phyloP scores from a whole-genome alignment of 2,113 vertebrate genomes.

The Jacana jacana region DNA sequence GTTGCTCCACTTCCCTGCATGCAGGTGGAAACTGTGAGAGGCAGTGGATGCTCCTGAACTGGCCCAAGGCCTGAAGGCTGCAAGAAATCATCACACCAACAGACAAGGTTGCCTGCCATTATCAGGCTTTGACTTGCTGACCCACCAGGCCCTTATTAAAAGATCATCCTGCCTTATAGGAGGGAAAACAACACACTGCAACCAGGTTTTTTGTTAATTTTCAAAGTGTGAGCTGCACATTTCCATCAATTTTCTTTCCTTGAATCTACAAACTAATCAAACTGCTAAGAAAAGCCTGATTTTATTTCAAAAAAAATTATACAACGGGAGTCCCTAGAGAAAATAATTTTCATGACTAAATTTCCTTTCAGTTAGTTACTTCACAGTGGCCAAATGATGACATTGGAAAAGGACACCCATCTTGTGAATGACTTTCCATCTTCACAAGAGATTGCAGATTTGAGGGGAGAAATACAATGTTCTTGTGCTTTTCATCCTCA shows the following conservation, averaged over 20 bases:
- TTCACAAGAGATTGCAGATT: not conserved
- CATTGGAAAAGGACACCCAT: not conserved
- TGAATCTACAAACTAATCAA: not conserved
- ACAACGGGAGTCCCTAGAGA: not conserved
- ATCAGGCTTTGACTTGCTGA: not conserved
- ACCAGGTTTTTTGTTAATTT: not conserved
- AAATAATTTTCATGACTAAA: not conserved
- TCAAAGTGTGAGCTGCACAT: not conserved
- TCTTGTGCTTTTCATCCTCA: not conserved
- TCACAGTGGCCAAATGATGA: rapidly evolving
- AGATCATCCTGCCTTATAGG: not conserved
- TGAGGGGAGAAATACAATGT: not conserved
- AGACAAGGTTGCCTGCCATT: not conserved
- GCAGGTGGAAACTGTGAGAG: not conserved
- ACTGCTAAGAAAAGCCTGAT: not conserved
- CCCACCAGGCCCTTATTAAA: not conserved
- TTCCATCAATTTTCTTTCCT: not conserved
- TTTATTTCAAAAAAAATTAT: not conserved
- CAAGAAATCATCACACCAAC: not conserved
- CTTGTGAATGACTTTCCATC: not conserved
- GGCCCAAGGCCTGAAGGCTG: not conserved
- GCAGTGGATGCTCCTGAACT: not conserved
- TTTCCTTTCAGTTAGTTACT: not conserved
- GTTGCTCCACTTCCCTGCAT: not conserved
- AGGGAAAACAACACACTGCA: not conserved